Evolutionary conservation across 2,113 vertebrate species (phyloP).

Genomic region (Redunca redunca): DNA sequence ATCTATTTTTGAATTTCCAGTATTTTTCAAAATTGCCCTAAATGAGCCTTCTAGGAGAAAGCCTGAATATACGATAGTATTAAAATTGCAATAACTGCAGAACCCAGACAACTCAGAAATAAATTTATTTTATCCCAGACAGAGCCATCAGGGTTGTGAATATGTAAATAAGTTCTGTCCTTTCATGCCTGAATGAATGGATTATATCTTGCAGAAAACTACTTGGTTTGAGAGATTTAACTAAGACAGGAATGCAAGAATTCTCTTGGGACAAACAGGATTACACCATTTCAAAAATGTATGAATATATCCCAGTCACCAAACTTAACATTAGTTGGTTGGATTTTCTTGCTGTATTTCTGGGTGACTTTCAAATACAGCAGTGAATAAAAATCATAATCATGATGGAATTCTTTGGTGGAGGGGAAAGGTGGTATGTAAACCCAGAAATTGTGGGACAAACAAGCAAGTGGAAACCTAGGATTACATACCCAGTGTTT

Average conservation of each 20-base stretch:
- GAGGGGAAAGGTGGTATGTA: not conserved
- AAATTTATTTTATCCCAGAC: constrained; percentile 67
- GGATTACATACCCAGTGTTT: not conserved
- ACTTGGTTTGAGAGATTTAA: constrained; percentile 66
- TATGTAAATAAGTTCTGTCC: constrained; percentile 63
- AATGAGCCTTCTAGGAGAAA: constrained; percentile 61
- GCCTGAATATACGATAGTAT: constrained; percentile 44
- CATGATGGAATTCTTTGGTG: not conserved
- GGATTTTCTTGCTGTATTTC: not conserved
- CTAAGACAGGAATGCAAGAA: constrained; percentile 67
- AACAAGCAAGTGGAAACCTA: not conserved
- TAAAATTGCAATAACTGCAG: constrained; percentile 62
- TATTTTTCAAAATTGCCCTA: constrained; percentile 56
- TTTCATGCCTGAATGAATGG: constrained; percentile 72
- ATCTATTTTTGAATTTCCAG: constrained; percentile 53
- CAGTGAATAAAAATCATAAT: not conserved
- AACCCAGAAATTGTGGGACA: not conserved
- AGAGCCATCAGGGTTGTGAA: constrained; percentile 58
- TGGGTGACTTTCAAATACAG: not conserved
- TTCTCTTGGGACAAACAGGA: constrained; percentile 67
- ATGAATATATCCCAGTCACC: constrained; percentile 51
- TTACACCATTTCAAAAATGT: constrained; percentile 54
- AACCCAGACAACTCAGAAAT: constrained; percentile 66
- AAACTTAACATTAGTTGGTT: constrained; percentile 35
- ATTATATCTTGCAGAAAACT: constrained; percentile 64